These are phyloP conservation scores for Platorchestia sp. DNA, from an alignment of 1,140 invertebrate species.

Conservation along the genomic window DNA sequence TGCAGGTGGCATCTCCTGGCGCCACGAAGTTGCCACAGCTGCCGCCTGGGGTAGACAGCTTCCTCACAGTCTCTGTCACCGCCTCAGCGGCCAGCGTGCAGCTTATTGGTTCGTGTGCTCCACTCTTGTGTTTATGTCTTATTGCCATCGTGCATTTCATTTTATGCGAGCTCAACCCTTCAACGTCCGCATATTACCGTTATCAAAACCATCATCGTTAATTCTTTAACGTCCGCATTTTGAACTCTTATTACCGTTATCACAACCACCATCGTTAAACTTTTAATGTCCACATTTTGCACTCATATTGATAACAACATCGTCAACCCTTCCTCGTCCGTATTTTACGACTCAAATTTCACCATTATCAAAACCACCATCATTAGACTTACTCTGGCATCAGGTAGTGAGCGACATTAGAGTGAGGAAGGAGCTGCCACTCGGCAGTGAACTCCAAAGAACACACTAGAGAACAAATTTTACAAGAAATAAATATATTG, in stretches of 20 bases:
- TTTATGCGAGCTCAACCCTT: neutral
- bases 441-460: too few relatives aligned
- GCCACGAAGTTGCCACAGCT: conserved; percentile 72
- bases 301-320: neutral
- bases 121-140: neutral
- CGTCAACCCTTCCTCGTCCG: too few relatives aligned
- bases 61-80: conserved; percentile 63
- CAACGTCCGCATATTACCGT: neutral
- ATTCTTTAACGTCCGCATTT: neutral
- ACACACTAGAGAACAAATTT: too few relatives aligned
- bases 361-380: too few relatives aligned
- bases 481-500: too few relatives aligned
- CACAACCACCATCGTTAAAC: neutral
- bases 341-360: too few relatives aligned
- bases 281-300: neutral
- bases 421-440: too few relatives aligned
- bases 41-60: conserved; percentile 70
- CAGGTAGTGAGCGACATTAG: too few relatives aligned
- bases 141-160: neutral
- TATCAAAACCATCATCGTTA: neutral
- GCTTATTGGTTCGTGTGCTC: conserved; percentile 51
- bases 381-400: too few relatives aligned
- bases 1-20: neutral
- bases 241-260: neutral
- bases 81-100: neutral